A percentile compares a stretch with the other conserved stretches of the same genome.
These are phyloP conservation scores for Aurelia aurita complex sp. Pacific DNA, from an alignment of 30 jellyfish, hydroid and myxozoan genomes.

Conservation along the genomic window DNA sequence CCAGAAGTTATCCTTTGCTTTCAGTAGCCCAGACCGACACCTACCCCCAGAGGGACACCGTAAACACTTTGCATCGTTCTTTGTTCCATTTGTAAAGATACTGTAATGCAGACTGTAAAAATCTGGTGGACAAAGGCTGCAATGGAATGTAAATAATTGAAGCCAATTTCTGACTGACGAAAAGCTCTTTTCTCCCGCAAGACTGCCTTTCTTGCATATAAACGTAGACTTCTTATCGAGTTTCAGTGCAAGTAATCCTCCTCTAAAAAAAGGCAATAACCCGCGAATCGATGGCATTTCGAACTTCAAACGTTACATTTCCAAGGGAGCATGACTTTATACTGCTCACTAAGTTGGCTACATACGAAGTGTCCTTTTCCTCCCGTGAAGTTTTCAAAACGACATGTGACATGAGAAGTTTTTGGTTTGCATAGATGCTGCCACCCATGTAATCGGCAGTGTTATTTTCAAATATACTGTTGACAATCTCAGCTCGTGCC, in stretches of 20 bases:
- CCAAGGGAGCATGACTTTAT: not conserved
- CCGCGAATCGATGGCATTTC: not conserved
- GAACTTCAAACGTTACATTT: not conserved
- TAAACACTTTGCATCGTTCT: not conserved
- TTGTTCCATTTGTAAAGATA: not conserved
- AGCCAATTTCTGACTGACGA: not conserved
- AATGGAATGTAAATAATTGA: not conserved
- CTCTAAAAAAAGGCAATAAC: not conserved
- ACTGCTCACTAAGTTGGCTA: not conserved
- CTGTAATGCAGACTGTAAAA: not conserved
- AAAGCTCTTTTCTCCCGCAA: not conserved
- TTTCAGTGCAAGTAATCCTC: not conserved
- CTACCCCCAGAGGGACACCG: not conserved
- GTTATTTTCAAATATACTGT: not conserved
- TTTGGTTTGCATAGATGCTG: not conserved
- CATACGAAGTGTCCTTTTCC: not conserved
- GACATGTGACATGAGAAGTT: not conserved
- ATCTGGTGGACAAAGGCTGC: not conserved
- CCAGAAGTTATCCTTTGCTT: not conserved
- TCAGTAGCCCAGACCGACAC: not conserved
- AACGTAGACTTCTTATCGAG: not conserved
- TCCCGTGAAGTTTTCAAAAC: not conserved
- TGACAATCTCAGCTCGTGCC: not conserved
- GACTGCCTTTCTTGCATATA: not conserved
- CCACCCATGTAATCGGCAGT: constrained; percentile 1